Percentiles rank a stretch among this genome's conserved stretches.
Evolutionary conservation across 2,888 invertebrate species (phyloP).

Genomic region (Ichneumon xanthorius): DNA sequence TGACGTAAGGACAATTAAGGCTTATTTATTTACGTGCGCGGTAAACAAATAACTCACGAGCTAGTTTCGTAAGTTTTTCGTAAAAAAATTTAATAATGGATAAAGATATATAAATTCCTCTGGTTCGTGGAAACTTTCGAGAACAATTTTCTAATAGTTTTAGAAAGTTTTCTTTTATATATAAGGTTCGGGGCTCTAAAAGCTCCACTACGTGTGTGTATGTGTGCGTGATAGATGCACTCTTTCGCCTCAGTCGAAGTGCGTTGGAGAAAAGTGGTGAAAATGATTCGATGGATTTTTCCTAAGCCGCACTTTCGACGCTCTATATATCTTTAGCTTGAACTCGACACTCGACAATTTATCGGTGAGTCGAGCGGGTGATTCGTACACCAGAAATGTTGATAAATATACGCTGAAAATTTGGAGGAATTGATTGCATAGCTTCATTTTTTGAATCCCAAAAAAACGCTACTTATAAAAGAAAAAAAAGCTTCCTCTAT

Average conservation of each 20-base stretch:
- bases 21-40: no score
- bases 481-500: no score
- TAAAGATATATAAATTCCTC: no score
- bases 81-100: no score
- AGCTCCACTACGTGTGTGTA: constrained; percentile 3
- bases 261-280: constrained; percentile 31
- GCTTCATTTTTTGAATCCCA: neutral
- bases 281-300: constrained; percentile 45
- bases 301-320: constrained; percentile 17
- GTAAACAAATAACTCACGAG: no score
- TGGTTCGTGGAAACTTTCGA: no score
- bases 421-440: neutral
- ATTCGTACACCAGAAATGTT: neutral
- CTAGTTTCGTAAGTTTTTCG: no score
- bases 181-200: constrained; percentile 40
- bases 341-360: no score
- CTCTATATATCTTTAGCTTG: no score
- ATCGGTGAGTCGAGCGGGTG: no score
- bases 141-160: no score
- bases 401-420: neutral
- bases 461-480: neutral
- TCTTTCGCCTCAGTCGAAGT: constrained; percentile 15
- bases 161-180: neutral
- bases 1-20: no score
- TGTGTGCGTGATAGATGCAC: neutral